A percentile compares a stretch with the other conserved stretches of the same genome.
Evolutionary conservation across 2,888 invertebrate genomes (phyloP).

Genomic region (Taphrorychus bicolor): DNA sequence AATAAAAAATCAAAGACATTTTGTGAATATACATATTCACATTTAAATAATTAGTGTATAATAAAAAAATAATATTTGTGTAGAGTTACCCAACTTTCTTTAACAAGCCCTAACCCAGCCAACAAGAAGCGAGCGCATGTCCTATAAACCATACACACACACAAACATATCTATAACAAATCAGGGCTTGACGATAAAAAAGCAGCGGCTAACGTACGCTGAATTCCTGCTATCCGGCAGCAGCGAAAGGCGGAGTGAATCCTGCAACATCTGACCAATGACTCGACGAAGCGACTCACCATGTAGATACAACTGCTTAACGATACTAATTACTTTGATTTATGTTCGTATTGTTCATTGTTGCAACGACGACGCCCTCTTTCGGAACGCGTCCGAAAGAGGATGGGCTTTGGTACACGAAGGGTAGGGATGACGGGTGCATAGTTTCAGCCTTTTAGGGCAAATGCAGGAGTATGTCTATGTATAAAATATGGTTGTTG

Average conservation of each 20-base stretch:
- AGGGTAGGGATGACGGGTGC: conserved; percentile 10
- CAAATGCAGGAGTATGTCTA: no score
- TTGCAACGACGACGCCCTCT: conserved; percentile 62
- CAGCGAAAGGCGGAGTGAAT: conserved; percentile 64
- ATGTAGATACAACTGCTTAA: conserved; percentile 63
- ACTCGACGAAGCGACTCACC: conserved; percentile 66
- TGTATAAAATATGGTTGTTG: no score
- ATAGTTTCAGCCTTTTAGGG: no score
- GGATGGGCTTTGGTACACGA: not conserved
- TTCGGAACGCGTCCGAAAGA: conserved; percentile 24
- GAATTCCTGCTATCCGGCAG: conserved; percentile 39
- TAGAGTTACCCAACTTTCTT: no score
- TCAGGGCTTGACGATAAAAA: conserved; percentile 38
- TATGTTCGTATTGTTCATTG: conserved; percentile 73
- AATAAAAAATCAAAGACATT: no score
- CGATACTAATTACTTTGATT: conserved; percentile 43
- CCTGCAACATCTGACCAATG: conserved; percentile 68
- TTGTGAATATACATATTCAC: no score
- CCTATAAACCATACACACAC: conserved; percentile 8
- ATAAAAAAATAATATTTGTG: no score
- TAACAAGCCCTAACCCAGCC: no score
- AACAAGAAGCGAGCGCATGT: no score
- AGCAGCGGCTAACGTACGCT: conserved; percentile 17
- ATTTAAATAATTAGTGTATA: no score
- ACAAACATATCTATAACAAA: conserved; percentile 41